Conservation (phyloP, 2,797 vertebrate genomes). For the Anabacerthia variegaticeps region DNA sequence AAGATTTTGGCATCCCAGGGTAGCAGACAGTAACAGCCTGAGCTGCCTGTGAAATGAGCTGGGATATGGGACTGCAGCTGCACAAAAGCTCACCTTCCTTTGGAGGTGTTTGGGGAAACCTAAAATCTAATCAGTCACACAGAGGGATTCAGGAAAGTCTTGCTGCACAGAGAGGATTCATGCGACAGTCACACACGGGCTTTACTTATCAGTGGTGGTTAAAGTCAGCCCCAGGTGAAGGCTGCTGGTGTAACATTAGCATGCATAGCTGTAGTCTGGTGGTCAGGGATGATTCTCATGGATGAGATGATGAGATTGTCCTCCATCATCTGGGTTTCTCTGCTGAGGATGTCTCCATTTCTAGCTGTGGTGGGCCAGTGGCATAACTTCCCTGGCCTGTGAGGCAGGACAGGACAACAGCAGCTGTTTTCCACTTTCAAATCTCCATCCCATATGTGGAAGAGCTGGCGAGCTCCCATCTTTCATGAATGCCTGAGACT, state of each 20-base stretch:
- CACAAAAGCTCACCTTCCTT: background rate
- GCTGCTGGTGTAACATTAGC: background rate
- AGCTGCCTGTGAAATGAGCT: background rate
- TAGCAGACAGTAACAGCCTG: background rate
- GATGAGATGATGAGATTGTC: background rate
- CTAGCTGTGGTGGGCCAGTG: background rate
- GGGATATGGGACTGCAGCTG: background rate
- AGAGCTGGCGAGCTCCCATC: background rate
- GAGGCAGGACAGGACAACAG: background rate
- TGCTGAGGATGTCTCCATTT: background rate
- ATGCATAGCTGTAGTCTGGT: background rate
- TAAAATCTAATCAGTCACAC: background rate
- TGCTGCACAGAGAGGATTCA: background rate
- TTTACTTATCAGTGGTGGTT: accelerated
- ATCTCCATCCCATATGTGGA: background rate
- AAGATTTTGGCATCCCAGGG: background rate
- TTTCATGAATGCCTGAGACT: background rate
- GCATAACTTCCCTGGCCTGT: background rate
- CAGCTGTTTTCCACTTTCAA: background rate
- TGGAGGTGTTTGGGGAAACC: background rate
- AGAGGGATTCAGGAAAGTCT: background rate
- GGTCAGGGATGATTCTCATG: background rate
- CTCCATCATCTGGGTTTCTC: background rate
- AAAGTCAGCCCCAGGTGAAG: background rate
- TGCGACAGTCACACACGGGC: background rate